These are phyloP conservation scores for Drosophila sulfurigaster DNA, from an alignment of 1,140 invertebrate genomes.

Conservation along the genomic window DNA sequence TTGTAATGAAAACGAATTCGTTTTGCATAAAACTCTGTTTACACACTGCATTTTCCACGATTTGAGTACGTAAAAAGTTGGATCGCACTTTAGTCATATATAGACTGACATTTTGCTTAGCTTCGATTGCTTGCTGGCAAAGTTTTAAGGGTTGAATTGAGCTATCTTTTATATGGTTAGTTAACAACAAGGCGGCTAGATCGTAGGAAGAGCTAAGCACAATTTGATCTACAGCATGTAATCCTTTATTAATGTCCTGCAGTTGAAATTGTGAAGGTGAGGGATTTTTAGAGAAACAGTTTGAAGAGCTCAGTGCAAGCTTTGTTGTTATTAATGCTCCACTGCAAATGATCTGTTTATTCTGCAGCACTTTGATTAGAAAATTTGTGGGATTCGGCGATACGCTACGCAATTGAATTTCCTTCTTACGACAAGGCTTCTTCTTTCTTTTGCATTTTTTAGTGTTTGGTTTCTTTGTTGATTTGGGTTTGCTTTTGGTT, in stretches of 20 bases:
- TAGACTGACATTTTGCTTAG: conserved; percentile 41
- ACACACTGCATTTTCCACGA: conserved; percentile 41
- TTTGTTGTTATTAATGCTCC: conserved; percentile 42
- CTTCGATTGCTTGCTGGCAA: conserved; percentile 17
- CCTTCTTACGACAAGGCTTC: background rate
- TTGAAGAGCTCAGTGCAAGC: conserved; percentile 46
- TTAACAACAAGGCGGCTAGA: conserved; percentile 37
- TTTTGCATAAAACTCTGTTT: conserved; percentile 45
- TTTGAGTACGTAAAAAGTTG: conserved; percentile 47
- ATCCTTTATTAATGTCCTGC: conserved; percentile 12
- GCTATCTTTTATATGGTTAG: background rate
- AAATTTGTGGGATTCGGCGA: conserved; percentile 10
- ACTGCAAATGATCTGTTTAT: conserved; percentile 22
- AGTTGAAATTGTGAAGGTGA: conserved; percentile 9
- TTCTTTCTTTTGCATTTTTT: conserved; percentile 11
- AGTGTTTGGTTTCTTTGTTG: background rate
- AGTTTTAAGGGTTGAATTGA: conserved; percentile 29
- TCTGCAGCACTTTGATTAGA: conserved; percentile 24
- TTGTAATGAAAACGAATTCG: conserved; percentile 42
- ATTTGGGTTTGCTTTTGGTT: too few relatives aligned
- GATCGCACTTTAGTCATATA: conserved; percentile 33
- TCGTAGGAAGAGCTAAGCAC: conserved; percentile 5
- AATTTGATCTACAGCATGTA: conserved; percentile 23
- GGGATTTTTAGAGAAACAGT: conserved; percentile 20
- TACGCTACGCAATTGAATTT: background rate